Evolutionary conservation across 2,888 invertebrate genomes (phyloP).

Genomic region (Ctena decussata): DNA sequence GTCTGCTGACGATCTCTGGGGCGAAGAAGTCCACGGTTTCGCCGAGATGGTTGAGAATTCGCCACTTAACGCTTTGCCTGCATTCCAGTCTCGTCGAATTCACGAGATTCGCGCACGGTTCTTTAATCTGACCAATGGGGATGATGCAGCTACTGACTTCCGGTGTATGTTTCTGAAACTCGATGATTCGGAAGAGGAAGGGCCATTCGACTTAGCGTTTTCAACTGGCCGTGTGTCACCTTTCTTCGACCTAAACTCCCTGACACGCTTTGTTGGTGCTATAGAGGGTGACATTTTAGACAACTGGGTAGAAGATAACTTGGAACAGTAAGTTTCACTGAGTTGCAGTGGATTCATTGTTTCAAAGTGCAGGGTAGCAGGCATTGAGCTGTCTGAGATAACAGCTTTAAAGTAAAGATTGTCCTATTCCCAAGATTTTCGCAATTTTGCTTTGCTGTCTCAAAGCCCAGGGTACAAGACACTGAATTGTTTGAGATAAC

Average conservation of each 20-base stretch:
- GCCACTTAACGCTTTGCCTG: conserved; percentile 31
- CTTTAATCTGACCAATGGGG: conserved; percentile 54
- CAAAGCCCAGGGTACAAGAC: too few relatives aligned
- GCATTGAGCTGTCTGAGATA: too few relatives aligned
- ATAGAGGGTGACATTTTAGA: conserved; percentile 46
- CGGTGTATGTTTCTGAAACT: conserved; percentile 61
- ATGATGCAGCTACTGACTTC: conserved; percentile 58
- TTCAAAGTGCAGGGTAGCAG: too few relatives aligned
- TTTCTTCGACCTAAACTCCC: conserved; percentile 29
- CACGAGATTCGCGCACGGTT: conserved; percentile 49
- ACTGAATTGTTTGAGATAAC: too few relatives aligned
- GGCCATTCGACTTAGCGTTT: conserved; percentile 58
- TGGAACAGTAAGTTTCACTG: conserved; percentile 40
- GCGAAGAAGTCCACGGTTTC: conserved; percentile 61
- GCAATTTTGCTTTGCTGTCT: too few relatives aligned
- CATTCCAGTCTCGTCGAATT: conserved; percentile 25
- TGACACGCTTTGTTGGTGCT: conserved; percentile 50
- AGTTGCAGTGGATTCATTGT: too few relatives aligned
- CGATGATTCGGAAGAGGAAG: conserved; percentile 42
- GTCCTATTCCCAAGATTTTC: too few relatives aligned
- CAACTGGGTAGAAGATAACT: conserved; percentile 53
- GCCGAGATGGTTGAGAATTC: conserved; percentile 30
- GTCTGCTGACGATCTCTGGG: conserved; percentile 57
- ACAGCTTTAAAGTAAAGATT: too few relatives aligned
- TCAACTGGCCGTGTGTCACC: conserved; percentile 51